phyloP scores from a whole-genome alignment of 2,113 vertebrate genomes.

The Cyanoliseus patagonus region DNA sequence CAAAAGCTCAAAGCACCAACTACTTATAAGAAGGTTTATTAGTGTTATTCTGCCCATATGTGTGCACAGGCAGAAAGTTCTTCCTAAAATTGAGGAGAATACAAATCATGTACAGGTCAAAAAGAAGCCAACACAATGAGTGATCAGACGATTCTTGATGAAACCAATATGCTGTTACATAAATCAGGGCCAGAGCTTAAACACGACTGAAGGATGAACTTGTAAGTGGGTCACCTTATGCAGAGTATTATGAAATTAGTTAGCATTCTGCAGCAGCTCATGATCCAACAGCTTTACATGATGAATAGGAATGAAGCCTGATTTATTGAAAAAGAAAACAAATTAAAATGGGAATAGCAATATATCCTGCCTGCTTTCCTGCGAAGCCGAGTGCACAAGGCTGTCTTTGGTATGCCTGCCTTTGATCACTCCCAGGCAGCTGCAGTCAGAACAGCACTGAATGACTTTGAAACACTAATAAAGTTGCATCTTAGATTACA shows the following conservation, averaged over 20 bases:
- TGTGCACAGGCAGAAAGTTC: neutral
- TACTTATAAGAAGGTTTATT: neutral
- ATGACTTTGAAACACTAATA: constrained; percentile 20
- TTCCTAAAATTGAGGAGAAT: constrained; percentile 28
- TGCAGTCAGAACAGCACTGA: neutral
- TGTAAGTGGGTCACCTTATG: constrained; percentile 72
- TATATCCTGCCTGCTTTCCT: neutral
- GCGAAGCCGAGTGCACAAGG: neutral
- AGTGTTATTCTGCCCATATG: constrained; percentile 12
- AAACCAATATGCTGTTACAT: constrained; percentile 69
- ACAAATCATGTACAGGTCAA: constrained; percentile 52
- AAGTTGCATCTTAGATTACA: neutral
- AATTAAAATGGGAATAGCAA: constrained; percentile 35
- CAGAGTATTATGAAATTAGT: constrained; percentile 67
- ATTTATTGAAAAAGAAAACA: constrained; percentile 55
- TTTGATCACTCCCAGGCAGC: constrained; percentile 38
- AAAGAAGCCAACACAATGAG: constrained; percentile 33
- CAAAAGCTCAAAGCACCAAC: neutral
- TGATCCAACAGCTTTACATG: constrained; percentile 51
- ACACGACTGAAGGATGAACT: constrained; percentile 64
- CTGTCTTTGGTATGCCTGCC: neutral
- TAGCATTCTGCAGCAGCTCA: constrained; percentile 61
- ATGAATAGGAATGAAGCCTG: constrained; percentile 56
- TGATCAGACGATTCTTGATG: constrained; percentile 56
- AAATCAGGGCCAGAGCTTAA: constrained; percentile 66